Conservation (phyloP, 2,113 vertebrate species). For the Pelecanoides urinatrix region DNA sequence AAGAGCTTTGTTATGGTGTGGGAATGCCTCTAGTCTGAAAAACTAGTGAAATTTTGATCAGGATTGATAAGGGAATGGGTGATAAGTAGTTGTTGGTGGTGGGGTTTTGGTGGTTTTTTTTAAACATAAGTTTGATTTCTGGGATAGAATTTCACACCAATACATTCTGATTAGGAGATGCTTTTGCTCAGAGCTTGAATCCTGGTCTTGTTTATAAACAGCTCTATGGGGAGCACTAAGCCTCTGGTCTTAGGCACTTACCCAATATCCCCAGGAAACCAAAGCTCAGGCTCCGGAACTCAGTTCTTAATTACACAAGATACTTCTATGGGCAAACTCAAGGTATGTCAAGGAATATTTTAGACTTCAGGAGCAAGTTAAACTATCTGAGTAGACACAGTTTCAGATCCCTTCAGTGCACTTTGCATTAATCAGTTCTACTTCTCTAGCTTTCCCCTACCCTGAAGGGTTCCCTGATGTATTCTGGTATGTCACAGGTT, state of each 20-base stretch:
- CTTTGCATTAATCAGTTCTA: background rate
- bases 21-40: background rate
- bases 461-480: background rate
- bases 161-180: background rate
- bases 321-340: background rate
- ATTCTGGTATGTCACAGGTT: background rate
- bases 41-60: background rate
- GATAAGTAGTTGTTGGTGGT: background rate
- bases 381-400: background rate
- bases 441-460: background rate
- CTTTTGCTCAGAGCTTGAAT: background rate
- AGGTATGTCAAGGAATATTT: slow-evolving; percentile 36
- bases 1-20: background rate
- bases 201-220: background rate
- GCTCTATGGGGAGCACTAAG: background rate
- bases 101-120: background rate
- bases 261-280: background rate
- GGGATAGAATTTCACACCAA: background rate
- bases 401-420: background rate
- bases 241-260: background rate
- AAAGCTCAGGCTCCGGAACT: background rate
- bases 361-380: slow-evolving; percentile 3
- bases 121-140: background rate
- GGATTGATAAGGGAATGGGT: background rate
- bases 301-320: slow-evolving; percentile 13